Evolutionary conservation across 2,113 vertebrate genomes (phyloP).

Genomic region (Microcebus ravelobensis): DNA sequence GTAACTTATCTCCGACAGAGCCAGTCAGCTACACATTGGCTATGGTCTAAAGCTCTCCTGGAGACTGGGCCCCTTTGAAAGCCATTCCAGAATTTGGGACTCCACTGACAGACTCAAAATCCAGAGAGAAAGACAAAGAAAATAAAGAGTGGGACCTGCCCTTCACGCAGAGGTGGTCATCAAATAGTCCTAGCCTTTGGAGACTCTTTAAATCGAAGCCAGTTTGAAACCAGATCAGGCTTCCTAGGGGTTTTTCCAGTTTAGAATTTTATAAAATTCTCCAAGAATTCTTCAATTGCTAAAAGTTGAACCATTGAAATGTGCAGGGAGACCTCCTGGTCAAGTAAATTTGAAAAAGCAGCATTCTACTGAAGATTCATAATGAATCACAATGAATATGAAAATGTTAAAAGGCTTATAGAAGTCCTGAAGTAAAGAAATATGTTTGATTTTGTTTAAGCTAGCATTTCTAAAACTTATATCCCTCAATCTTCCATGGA

Average conservation of each 20-base stretch:
- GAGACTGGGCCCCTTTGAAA: neutral
- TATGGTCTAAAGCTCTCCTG: neutral
- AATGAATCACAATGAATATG: neutral
- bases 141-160: neutral
- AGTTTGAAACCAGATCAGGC: neutral
- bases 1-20: neutral
- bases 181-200: neutral
- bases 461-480: neutral
- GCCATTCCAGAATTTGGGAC: neutral
- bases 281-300: neutral
- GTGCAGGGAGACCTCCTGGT: neutral
- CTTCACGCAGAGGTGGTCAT: neutral
- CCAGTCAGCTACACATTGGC: neutral
- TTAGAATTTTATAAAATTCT: neutral
- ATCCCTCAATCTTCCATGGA: neutral
- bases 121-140: neutral
- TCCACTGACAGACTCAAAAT: neutral
- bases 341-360: constrained; percentile 24
- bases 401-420: neutral
- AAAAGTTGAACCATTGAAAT: neutral
- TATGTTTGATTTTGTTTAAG: neutral
- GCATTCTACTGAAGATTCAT: constrained; percentile 16
- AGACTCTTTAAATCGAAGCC: constrained; percentile 21
- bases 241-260: neutral
- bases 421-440: neutral